Percentiles rank a stretch among this genome's conserved stretches.
phyloP scores from a whole-genome alignment of 2,113 vertebrate genomes.

The Bambusicola thoracicus region DNA sequence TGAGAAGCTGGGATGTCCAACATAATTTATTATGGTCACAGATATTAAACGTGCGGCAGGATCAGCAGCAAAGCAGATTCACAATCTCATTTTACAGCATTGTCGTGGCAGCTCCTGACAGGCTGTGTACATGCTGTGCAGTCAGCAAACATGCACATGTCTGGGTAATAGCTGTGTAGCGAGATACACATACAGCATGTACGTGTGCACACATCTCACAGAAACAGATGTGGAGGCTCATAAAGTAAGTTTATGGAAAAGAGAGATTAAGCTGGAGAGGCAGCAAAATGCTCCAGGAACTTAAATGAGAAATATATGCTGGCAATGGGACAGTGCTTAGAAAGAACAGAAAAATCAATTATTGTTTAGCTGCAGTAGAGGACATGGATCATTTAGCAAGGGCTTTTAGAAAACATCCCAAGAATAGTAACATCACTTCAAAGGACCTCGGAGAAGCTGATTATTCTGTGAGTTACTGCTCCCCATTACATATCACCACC shows the following conservation, averaged over 20 bases:
- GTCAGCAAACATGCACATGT: background rate
- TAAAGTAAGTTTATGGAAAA: constrained; percentile 59
- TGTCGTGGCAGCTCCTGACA: background rate
- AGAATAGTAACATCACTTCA: constrained; percentile 26
- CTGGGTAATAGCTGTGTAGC: background rate
- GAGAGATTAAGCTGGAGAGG: constrained; percentile 50
- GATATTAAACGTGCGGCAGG: background rate
- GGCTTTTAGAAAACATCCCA: constrained; percentile 38
- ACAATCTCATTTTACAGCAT: constrained; percentile 16
- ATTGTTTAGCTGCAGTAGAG: constrained; percentile 53
- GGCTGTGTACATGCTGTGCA: background rate
- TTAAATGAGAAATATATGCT: constrained; percentile 57
- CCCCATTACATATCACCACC: background rate
- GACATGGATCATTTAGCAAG: constrained; percentile 54
- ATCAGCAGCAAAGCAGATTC: background rate
- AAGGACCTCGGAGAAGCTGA: background rate
- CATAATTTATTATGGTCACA: background rate
- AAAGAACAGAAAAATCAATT: constrained; percentile 66
- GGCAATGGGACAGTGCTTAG: constrained; percentile 58
- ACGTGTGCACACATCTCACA: background rate
- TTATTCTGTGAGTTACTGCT: background rate
- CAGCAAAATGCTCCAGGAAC: constrained; percentile 50
- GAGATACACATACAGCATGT: background rate
- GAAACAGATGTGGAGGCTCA: constrained; percentile 35
- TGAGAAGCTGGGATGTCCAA: background rate